Base-by-base conservation (phyloP, 2,113 vertebrate genomes). In the Tachycineta bicolor region DNA sequence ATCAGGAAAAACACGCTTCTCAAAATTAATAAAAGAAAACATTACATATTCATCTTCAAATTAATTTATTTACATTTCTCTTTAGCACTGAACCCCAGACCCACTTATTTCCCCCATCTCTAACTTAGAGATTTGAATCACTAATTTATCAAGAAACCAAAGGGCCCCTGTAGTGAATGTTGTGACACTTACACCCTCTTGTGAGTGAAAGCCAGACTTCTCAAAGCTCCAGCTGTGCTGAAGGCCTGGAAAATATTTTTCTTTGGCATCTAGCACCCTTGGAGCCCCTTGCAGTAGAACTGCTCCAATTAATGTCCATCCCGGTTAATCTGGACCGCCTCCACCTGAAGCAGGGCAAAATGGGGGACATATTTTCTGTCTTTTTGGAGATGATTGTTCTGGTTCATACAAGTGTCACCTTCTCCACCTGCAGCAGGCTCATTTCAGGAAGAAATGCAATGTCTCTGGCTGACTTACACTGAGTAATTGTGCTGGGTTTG, bases 241-340 rank as follows among this genome's bases (percentile, higher is more conserved):
- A 79, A 85, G 74, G 77, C 49, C 87, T 95, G 83, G 73, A 95
- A 95, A 92, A 68, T 29, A 53, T 85, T 94, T 89, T 94, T 62
- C 58, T 84, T 93, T 93, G 84, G 93, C 89, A 76, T 55, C 50
- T 59, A 87, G 63, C 59, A 93, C 10, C 62, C 87, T 17, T 8
- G 8, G 60, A 91, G 29, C 33, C 78, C 67, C 82, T 88, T 85
- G 46, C 67, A 91, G 59, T 47, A 83, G 62, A 83, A 80, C 8
- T 70, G 44, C 29, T 90, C 29, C 58, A 39, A 50, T 70, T 91
- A 86, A 85, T 47, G 37, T 44, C 52, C 70, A 70, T 85, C 52
- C 47, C 8, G 24, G 59, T 55, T 20, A 12, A 89, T 63, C 76
- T 93, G 67, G 53, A 80, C 44, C 0, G 4, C 9, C 26, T 91